These are phyloP conservation scores for Aquatica leii DNA, from an alignment of 2,888 invertebrate species.

Conservation along the genomic window DNA sequence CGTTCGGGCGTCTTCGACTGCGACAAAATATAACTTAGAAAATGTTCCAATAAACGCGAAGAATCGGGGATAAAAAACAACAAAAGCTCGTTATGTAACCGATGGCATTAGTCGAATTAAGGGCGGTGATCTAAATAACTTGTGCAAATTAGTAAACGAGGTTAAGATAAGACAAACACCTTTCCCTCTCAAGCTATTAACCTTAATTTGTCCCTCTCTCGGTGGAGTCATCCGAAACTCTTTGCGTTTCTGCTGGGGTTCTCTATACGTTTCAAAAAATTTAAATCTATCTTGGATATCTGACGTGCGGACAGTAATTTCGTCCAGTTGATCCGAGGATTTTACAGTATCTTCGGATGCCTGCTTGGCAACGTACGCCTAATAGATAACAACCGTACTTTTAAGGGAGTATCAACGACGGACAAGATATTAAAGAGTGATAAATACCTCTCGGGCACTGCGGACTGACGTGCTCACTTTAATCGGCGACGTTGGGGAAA, in stretches of 20 bases:
- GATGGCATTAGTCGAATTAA: constrained; percentile 1
- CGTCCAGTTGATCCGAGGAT: constrained; percentile 76
- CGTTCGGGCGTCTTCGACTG: constrained; percentile 74
- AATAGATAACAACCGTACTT: constrained; percentile 13
- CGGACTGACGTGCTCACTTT: constrained; percentile 68
- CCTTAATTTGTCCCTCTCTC: constrained; percentile 78
- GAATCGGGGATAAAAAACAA: background rate
- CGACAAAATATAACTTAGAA: background rate
- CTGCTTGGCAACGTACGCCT: constrained; percentile 62
- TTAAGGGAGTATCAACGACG: background rate
- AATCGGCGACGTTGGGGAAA: constrained; percentile 67
- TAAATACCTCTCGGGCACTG: constrained; percentile 65
- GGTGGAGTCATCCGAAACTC: constrained; percentile 90
- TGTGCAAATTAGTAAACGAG: constrained; percentile 20
- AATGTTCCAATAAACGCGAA: background rate
- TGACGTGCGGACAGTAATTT: constrained; percentile 80
- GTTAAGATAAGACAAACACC: constrained; percentile 16
- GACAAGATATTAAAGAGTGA: constrained; percentile 4
- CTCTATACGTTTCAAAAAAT: constrained; percentile 89
- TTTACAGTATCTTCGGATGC: constrained; percentile 76
- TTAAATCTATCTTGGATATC: constrained; percentile 88
- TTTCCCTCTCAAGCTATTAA: constrained; percentile 46
- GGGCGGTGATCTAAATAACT: background rate
- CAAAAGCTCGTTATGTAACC: background rate
- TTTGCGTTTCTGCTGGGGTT: constrained; percentile 72